Percentiles rank a stretch among this genome's conserved stretches.
Conservation (phyloP, 2,113 vertebrate species). For the Mesoclemmys tuberculata region DNA sequence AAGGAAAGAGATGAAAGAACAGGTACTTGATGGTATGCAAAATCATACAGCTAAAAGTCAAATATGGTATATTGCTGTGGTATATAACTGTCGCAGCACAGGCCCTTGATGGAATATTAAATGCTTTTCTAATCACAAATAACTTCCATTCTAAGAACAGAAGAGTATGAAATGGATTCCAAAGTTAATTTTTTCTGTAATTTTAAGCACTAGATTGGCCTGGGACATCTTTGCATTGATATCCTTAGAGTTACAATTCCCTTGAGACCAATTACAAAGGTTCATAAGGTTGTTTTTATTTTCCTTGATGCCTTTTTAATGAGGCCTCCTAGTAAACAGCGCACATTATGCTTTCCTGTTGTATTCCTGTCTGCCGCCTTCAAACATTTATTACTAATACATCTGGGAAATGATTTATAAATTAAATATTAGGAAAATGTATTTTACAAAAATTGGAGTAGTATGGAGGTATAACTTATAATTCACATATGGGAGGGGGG, state of each 20-base stretch:
- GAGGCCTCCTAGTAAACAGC: conserved; percentile 79
- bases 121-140: not conserved
- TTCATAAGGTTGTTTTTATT: conserved; percentile 82
- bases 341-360: conserved; percentile 78
- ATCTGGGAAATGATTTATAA: conserved; percentile 84
- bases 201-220: conserved; percentile 1
- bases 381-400: conserved; percentile 78
- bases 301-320: conserved; percentile 87
- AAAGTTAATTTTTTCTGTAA: not conserved
- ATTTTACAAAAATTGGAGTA: conserved; percentile 72
- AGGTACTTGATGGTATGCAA: not conserved
- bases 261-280: conserved; percentile 81
- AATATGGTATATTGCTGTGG: no score
- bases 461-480: conserved; percentile 56
- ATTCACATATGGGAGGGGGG: conserved; percentile 67
- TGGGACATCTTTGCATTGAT: conserved; percentile 53
- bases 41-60: not conserved
- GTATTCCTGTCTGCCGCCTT: conserved; percentile 82
- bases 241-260: conserved; percentile 66
- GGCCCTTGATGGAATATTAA: not conserved
- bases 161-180: not conserved
- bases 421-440: conserved; percentile 87
- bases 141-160: not conserved
- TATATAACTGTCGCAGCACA: not conserved
- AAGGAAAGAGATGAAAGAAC: no score